Evolutionary conservation across 2,888 invertebrate genomes (phyloP), one percentile per base, ranked within the genome.

Genomic region (Drosophila rubida): DNA sequence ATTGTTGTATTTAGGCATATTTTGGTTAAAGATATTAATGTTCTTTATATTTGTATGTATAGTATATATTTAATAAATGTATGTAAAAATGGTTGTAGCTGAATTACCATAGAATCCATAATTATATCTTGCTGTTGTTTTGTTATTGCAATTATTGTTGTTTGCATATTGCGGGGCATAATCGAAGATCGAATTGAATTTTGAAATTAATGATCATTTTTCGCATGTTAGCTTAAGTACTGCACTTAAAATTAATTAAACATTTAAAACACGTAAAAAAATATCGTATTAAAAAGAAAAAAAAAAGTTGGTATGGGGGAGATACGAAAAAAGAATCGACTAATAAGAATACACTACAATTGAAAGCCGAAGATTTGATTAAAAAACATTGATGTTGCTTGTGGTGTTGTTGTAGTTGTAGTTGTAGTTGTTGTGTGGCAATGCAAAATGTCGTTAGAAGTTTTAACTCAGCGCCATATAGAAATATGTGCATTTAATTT

Each of bases 201-300:
- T 27, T 39, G 7, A 68, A 68, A 62, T 68, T 11, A 46, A 51
- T 67, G 22, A 58, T 35, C 49, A 67, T 37, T 66, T 30, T 58
- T 30, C 13, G 42, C 58, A 22, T 57, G 61, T 59, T 59, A 58
- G 59, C 73, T 74, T 67, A 76, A 76, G 76, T 76, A 76, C 77
- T 77, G 62, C 53, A 77, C 76, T 76, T 76, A 77, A 77, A 77
- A 77, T 71, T 76, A 75, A 69, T 65, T 76, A 69, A 75, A 66
- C 73, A 73, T 73, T 66, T 55, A 74, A 73, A 66, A 76, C 50
- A 60, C 58, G 53, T 59, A 22, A 39, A 46, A 54, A 54, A 45
- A 32, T 19, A 42, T 35, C 3, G 27, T 11, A 41, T 8, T 51
- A 46, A 42, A 19, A 35, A 39, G 25, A 30, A 32, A 37, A 44